Percentiles rank a stretch among this genome's conserved stretches.
Evolutionary conservation across 2,113 vertebrate genomes (phyloP).

Genomic region (Corythaeola cristata): DNA sequence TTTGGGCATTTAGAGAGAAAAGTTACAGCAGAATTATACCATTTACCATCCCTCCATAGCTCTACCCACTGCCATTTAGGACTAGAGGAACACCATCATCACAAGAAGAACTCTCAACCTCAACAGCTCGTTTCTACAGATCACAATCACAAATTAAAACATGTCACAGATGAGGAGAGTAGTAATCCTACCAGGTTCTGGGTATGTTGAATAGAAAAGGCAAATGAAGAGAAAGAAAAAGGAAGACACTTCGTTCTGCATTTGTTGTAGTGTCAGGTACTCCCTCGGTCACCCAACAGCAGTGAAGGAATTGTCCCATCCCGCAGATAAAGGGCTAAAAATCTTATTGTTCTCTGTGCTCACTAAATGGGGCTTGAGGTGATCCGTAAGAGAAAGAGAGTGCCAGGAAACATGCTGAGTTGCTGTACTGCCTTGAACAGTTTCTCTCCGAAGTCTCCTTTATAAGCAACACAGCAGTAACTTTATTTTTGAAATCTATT

Average conservation of each 20-base stretch:
- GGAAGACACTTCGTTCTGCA: neutral
- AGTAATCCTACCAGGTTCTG: neutral
- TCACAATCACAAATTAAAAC: neutral
- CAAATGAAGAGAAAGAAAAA: constrained; percentile 17
- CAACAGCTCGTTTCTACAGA: neutral
- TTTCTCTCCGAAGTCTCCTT: constrained; percentile 15
- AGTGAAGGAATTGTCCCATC: neutral
- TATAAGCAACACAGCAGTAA: neutral
- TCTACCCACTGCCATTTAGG: neutral
- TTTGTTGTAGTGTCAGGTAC: neutral
- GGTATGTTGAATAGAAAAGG: constrained; percentile 11
- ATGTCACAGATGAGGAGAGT: neutral
- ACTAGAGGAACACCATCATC: neutral
- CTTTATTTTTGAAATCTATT: constrained; percentile 21
- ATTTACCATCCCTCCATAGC: neutral
- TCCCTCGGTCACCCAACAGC: too few relatives aligned
- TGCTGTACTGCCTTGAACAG: neutral
- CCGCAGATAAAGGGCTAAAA: constrained; percentile 44
- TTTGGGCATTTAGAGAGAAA: neutral
- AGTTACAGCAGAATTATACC: neutral
- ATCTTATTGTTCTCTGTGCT: neutral
- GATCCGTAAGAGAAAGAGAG: neutral
- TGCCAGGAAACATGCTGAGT: neutral
- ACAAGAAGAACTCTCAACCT: neutral
- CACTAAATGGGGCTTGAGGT: constrained; percentile 2